These are phyloP conservation scores for Sinocyclocheilus grahami DNA, from an alignment of 2,113 vertebrate species.

Conservation along the genomic window DNA sequence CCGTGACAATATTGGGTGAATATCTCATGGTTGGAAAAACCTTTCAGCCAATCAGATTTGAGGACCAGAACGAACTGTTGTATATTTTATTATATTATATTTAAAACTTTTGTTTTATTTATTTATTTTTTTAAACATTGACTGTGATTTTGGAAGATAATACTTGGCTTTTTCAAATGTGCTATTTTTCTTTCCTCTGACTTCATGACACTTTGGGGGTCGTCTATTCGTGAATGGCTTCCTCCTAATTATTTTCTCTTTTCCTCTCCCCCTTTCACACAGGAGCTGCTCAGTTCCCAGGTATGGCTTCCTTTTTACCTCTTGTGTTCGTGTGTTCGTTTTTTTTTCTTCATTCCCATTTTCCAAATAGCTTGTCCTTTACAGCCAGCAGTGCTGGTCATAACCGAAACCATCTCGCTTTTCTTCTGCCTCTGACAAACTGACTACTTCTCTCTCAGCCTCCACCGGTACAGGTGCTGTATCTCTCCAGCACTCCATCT, in stretches of 20 bases:
- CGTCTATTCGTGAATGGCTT: constrained; percentile 25
- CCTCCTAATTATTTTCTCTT: constrained; percentile 34
- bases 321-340: not conserved
- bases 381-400: constrained; percentile 3
- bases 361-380: not conserved
- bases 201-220: constrained; percentile 2
- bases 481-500: constrained; percentile 33
- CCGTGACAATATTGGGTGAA: too few species aligned
- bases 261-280: constrained; percentile 49
- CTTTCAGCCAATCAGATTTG: too few species aligned
- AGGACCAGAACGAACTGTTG: too few species aligned
- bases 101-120: too few species aligned
- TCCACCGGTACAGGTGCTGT: constrained; percentile 40
- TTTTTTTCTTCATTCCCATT: not conserved
- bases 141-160: not conserved
- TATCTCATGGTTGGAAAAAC: too few species aligned
- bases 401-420: constrained; percentile 23
- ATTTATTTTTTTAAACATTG: not conserved
- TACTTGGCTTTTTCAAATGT: not conserved
- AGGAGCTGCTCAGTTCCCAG: constrained; percentile 78
- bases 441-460: constrained; percentile 17
- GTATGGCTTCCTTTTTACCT: constrained; percentile 63
- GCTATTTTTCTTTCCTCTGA: not conserved
- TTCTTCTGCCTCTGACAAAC: constrained; percentile 38
- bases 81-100: too few species aligned